phyloP scores from a whole-genome alignment of 2,797 vertebrate genomes.

The Anolis apletophallus region DNA sequence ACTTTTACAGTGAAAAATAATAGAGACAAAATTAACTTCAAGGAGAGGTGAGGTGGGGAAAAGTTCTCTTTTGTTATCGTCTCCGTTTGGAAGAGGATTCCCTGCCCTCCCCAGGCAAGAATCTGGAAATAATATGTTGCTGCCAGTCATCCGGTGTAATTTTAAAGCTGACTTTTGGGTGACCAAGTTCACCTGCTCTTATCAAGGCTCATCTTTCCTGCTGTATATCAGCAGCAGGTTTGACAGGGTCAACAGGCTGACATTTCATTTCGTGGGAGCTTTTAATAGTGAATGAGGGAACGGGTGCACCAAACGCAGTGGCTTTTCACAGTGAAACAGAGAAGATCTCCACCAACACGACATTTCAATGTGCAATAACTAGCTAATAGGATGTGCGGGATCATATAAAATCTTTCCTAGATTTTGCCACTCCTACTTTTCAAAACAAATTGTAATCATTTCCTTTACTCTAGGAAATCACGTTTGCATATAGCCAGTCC shows the following conservation, averaged over 20 bases:
- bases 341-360: slow-evolving; percentile 50
- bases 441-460: slow-evolving; percentile 68
- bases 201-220: slow-evolving; percentile 38
- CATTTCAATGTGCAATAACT: slow-evolving; percentile 59
- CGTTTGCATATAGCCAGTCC: slow-evolving; percentile 6
- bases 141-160: slow-evolving; percentile 57
- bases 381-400: slow-evolving; percentile 65
- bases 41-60: slow-evolving; percentile 49
- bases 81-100: slow-evolving; percentile 37
- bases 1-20: slow-evolving; percentile 72
- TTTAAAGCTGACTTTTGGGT: slow-evolving; percentile 44
- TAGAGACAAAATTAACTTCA: slow-evolving; percentile 60
- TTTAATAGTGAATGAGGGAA: slow-evolving; percentile 54
- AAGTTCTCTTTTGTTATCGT: slow-evolving; percentile 61
- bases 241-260: slow-evolving; percentile 45
- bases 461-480: slow-evolving; percentile 49
- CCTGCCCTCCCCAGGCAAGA: slow-evolving; percentile 42
- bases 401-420: slow-evolving; percentile 55
- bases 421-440: not conserved
- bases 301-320: slow-evolving; percentile 1
- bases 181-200: slow-evolving; percentile 62
- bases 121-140: slow-evolving; percentile 65
- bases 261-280: slow-evolving; percentile 42
- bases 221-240: slow-evolving; percentile 1
- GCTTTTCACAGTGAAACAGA: slow-evolving; percentile 56